These are phyloP conservation scores for Choristoneura fumiferana DNA, from an alignment of 1,140 invertebrate species.

Conservation along the genomic window DNA sequence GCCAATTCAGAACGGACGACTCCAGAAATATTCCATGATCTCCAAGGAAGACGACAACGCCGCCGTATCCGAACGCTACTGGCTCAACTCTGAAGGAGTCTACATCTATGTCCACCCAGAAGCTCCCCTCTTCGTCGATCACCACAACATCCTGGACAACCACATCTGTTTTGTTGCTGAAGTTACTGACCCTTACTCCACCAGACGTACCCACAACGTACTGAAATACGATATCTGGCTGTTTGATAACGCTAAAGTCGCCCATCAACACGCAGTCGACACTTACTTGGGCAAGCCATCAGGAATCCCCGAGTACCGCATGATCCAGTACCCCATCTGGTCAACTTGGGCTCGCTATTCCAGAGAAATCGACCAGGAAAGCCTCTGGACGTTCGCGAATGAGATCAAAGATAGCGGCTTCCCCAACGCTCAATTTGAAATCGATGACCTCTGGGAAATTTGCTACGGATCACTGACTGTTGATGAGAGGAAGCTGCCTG, in stretches of 20 bases:
- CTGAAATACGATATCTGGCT: slow-evolving; percentile 80
- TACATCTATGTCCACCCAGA: slow-evolving; percentile 79
- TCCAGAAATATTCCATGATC: slow-evolving; percentile 80
- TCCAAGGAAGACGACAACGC: slow-evolving; percentile 79
- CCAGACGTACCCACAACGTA: slow-evolving; percentile 29
- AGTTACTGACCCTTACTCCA: slow-evolving; percentile 71
- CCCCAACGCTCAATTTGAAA: slow-evolving; percentile 87
- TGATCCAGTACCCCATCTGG: slow-evolving; percentile 90
- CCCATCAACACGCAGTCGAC: slow-evolving; percentile 80
- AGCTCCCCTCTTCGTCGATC: slow-evolving; percentile 83
- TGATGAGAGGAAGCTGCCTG: slow-evolving; percentile 83
- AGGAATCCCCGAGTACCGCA: slow-evolving; percentile 81
- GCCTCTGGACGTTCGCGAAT: slow-evolving; percentile 82
- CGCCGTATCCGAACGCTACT: slow-evolving; percentile 84
- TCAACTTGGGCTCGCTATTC: slow-evolving; percentile 91
- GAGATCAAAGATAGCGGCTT: slow-evolving; percentile 84
- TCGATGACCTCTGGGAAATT: slow-evolving; percentile 92
- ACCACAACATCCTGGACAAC: slow-evolving; percentile 76
- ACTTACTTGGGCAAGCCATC: slow-evolving; percentile 80
- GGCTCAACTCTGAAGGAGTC: slow-evolving; percentile 83
- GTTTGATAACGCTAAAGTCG: slow-evolving; percentile 77
- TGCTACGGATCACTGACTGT: slow-evolving; percentile 89
- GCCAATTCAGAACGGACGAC: slow-evolving; percentile 82
- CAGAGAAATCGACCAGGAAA: slow-evolving; percentile 80
- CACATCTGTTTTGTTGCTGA: slow-evolving; percentile 79